phyloP scores from a whole-genome alignment of 2,888 invertebrate species.

The Deroplatys truncata region DNA sequence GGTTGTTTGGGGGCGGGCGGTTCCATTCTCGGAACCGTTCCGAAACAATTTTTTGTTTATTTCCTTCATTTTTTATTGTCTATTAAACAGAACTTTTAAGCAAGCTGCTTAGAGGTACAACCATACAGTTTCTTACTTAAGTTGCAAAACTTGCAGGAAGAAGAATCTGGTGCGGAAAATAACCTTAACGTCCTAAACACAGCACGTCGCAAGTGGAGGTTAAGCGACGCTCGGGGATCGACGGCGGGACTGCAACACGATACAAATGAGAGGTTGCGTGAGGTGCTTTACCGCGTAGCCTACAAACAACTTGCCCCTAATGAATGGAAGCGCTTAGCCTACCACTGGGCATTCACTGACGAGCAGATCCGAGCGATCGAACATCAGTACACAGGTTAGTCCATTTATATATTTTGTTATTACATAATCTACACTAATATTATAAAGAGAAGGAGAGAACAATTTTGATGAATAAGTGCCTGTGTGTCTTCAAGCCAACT shows the following conservation, averaged over 20 bases:
- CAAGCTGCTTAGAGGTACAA: no score
- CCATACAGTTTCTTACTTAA: neutral
- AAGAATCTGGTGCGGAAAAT: neutral
- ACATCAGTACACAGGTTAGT: slow-evolving; percentile 67
- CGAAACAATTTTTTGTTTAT: no score
- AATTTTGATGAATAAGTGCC: neutral
- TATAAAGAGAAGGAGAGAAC: no score
- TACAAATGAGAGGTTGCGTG: slow-evolving; percentile 44
- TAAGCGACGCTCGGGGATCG: neutral
- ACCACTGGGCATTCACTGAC: slow-evolving; percentile 63
- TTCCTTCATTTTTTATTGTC: no score
- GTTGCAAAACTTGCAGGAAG: neutral
- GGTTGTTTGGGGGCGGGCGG: no score
- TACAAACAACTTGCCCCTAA: slow-evolving; percentile 56
- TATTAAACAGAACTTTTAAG: no score
- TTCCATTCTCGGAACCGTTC: no score
- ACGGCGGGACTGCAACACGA: slow-evolving; percentile 1
- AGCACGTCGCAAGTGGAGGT: slow-evolving; percentile 2
- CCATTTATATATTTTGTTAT: neutral
- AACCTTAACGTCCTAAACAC: slow-evolving; percentile 7
- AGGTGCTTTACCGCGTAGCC: slow-evolving; percentile 52
- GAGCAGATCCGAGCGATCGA: slow-evolving; percentile 66
- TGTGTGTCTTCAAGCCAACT: no score
- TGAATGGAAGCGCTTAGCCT: slow-evolving; percentile 64
- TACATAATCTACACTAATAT: no score